Conservation (phyloP, 2,888 invertebrate species). For the Ashinkailepas kermadecensis region DNA sequence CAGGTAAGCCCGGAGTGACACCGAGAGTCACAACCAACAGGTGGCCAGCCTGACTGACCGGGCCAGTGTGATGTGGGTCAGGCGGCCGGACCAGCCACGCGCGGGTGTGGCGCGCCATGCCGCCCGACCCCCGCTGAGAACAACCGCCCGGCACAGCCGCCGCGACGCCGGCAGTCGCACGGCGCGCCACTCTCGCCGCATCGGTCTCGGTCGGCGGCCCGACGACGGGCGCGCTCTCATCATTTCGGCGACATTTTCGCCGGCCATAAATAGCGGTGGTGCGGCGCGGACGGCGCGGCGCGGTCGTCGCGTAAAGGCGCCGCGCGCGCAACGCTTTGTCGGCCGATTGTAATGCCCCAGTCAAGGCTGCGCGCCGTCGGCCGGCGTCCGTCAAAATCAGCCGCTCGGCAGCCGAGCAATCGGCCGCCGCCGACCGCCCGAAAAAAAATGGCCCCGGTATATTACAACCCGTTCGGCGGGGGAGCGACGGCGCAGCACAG, state of each 20-base stretch:
- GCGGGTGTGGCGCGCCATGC: too few species aligned
- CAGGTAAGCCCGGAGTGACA: too few species aligned
- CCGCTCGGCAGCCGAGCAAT: too few species aligned
- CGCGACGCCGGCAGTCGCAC: too few species aligned
- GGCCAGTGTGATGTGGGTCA: too few species aligned
- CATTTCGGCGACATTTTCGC: slow-evolving; percentile 16
- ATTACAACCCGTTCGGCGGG: neutral
- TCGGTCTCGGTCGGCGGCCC: neutral
- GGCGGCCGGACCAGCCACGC: too few species aligned
- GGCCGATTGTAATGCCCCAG: neutral
- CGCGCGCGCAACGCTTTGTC: neutral
- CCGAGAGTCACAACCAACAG: too few species aligned
- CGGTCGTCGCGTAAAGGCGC: neutral
- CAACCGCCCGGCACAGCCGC: too few species aligned
- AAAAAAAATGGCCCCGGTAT: slow-evolving; percentile 1
- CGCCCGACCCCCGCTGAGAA: too few species aligned
- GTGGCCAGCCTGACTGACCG: too few species aligned
- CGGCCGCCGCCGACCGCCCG: neutral
- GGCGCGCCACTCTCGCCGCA: neutral
- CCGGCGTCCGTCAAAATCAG: neutral
- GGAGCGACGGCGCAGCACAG: neutral
- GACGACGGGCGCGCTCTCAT: neutral
- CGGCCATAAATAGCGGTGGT: neutral
- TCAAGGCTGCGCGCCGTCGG: neutral
- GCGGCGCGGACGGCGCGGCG: neutral